Evolutionary conservation across 2,888 invertebrate genomes (phyloP), one percentile per base, ranked within the genome.

Genomic region (Nemotelus pantherinus): DNA sequence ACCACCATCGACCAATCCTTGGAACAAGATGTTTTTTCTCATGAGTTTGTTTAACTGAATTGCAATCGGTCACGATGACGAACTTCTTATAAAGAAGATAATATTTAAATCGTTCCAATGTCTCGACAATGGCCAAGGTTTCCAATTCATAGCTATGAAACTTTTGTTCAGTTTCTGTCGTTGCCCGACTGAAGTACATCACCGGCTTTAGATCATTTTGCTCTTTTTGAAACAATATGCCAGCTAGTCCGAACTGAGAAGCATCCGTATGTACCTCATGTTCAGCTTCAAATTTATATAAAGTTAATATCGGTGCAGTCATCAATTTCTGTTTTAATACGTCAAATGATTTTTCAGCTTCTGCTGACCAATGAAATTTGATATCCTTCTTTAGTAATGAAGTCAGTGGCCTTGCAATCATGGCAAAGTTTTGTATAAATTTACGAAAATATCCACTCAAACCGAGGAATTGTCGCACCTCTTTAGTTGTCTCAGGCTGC

Each of bases 361-460:
- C 77, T 74, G 53, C 65, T 58, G 39, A 68, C 82, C 82, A 82
- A 1, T 5, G 3, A 71, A 81, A 83, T 39, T 44, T 3, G 3
- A 5, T 57, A 2, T 81, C 78, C n/a, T 81, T 82, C 7, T 78
- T 80, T 50, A 81, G 77, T 25, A 82, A 64, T 3, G 77, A 9
- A 2, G 82, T 83, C 10, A 85, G 44, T 0, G 83, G 83, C 68
- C 80, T 79, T 0, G 83, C 80, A 3, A 81, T 79, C 76, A 79
- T 77, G 25, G 81, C 77, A 67, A 82, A 84, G 1, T 80, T 44
- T 45, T 74, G 41, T 2, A 85, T 82, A 68, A 85, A 85, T 58
- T 82, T 78, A 10, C 84, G 50, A 48, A 84, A 85, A 64, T 84
- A 85, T 0, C 83, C 81, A 0, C 81, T 77, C 6, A 84, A 68